Conservation (phyloP, 2,797 vertebrate genomes). For the Falco biarmicus region DNA sequence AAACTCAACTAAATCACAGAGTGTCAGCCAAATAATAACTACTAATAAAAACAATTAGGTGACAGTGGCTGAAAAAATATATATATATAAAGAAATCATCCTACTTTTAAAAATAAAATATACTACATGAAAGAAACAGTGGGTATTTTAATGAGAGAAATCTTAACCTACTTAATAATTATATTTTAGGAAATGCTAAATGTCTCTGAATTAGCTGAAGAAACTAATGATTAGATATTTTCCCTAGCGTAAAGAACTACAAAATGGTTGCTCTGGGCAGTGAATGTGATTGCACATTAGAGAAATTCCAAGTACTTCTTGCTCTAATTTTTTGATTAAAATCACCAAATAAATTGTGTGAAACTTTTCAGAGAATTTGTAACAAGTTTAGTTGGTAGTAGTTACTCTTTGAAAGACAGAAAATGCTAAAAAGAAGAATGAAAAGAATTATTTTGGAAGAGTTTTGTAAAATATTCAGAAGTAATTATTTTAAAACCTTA, state of each 20-base stretch:
- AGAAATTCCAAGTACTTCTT: neutral
- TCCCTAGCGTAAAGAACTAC: slow-evolving; percentile 28
- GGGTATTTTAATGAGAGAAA: neutral
- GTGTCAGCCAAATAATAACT: neutral
- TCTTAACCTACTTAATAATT: slow-evolving; percentile 22
- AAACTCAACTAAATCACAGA: neutral
- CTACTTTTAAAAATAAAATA: neutral
- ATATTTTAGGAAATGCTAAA: slow-evolving; percentile 10
- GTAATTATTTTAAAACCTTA: neutral
- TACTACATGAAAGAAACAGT: neutral
- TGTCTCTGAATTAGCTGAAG: slow-evolving; percentile 29
- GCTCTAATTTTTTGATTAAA: neutral
- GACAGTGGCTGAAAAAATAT: neutral
- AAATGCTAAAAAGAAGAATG: neutral
- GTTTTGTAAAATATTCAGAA: neutral
- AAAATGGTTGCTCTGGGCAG: slow-evolving; percentile 52
- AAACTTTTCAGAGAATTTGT: neutral
- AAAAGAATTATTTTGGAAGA: neutral
- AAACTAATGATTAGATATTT: slow-evolving; percentile 36
- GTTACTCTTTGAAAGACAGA: neutral
- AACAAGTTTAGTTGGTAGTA: neutral
- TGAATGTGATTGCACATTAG: neutral
- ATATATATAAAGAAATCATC: neutral
- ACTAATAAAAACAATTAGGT: neutral
- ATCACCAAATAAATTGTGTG: neutral